Evolutionary conservation across 1,140 invertebrate species (phyloP), one percentile per base, ranked within the genome.

Genomic region (Harpegnathos saltator): DNA sequence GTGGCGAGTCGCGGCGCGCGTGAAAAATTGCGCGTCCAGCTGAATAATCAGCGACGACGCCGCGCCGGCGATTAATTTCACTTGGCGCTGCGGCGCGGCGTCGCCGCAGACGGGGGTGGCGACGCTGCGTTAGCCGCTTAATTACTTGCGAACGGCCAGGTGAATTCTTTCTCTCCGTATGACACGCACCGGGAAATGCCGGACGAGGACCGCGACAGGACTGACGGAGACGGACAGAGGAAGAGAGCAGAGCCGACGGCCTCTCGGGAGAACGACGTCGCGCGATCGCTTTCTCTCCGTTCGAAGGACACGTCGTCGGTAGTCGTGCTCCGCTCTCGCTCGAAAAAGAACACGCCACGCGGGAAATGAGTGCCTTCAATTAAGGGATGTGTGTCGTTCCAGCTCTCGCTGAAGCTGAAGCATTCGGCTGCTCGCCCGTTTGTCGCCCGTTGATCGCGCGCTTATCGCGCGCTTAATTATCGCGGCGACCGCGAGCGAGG

Each of bases 1-100:
- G 29, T 5, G 1, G 14, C 38, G 63, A 50, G 19, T 72, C 62
- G 29, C 54, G 14, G 71, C 29, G 17, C 33, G 85, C 63, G 85
- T n/a, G 68, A 82, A 87, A 87, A 87, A 86, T 87, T 86, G 71
- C 80, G 50, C 84, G 50, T 48, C 54, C 85, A 81, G 52, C 82
- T 86, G 85, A 87, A 87, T 87, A 83, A 86, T 86, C 69, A 66
- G 61, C 82, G 11, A 11, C 58, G 44, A 58, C 50, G 48, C 22
- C 33, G 58, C 50, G 48, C 22, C 33, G 58, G 14, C 58, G 59
- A 87, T 86, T 86, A 77, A 87, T 87, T 83, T 87, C 22, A 38
- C 15, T 15, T 29, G 17, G 33, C 33, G 26, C 38, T 12, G 19
- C 38, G 56, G 29, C 58, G 14, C 50, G 19, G n/a, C n/a, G n/a